Evolutionary conservation across 2,113 vertebrate species (phyloP).

Genomic region (Mormyrus iriodes): DNA sequence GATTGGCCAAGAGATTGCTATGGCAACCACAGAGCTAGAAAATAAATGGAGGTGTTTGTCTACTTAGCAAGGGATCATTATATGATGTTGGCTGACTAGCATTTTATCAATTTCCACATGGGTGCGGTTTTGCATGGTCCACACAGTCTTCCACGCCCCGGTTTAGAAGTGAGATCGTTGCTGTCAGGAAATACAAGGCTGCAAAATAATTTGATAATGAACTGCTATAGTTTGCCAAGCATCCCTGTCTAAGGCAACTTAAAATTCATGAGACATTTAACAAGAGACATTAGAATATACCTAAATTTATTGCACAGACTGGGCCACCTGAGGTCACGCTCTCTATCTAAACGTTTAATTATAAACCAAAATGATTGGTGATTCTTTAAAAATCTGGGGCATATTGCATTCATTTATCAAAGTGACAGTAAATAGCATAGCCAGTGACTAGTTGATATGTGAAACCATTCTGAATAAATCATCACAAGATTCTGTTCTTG

Average conservation of each 20-base stretch:
- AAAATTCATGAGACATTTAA: conserved; percentile 13
- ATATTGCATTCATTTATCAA: neutral
- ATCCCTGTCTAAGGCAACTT: neutral
- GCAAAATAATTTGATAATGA: neutral
- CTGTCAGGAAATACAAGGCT: neutral
- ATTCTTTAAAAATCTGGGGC: neutral
- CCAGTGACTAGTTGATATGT: neutral
- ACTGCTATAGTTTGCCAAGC: neutral
- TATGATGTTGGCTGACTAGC: neutral
- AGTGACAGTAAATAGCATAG: neutral
- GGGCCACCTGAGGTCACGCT: neutral
- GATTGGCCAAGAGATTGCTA: conserved; percentile 18
- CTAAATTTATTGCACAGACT: neutral
- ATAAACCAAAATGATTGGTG: neutral
- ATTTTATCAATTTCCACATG: conserved; percentile 9
- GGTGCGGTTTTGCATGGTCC: neutral
- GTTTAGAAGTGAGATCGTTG: neutral
- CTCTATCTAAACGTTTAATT: neutral
- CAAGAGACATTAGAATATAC: neutral
- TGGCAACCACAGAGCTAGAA: conserved; percentile 20
- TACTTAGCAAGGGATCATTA: conserved; percentile 13
- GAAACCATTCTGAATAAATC: neutral
- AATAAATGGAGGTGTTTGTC: conserved; percentile 20
- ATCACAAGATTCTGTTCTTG: neutral
- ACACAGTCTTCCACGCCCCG: neutral